These are phyloP conservation scores for Actinemys pallida DNA, from an alignment of 2,113 vertebrate genomes.

Conservation along the genomic window DNA sequence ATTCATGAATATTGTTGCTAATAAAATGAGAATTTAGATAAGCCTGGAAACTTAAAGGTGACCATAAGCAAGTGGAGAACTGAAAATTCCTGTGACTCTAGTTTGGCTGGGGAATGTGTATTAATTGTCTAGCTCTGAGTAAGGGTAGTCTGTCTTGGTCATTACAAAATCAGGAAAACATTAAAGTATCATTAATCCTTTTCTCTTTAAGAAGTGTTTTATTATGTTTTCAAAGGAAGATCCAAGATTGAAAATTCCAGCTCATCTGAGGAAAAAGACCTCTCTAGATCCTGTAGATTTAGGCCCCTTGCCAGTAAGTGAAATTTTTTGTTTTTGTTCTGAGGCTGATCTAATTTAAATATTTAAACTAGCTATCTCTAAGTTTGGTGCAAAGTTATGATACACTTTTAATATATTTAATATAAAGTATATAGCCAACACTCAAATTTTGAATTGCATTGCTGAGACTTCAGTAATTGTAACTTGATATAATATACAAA, in stretches of 20 bases:
- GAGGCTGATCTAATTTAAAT: background rate
- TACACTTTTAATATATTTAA: background rate
- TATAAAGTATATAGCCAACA: background rate
- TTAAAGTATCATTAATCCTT: background rate
- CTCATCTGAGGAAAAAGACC: conserved; percentile 82
- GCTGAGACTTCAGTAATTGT: background rate
- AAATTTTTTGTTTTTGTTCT: background rate
- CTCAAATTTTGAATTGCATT: background rate
- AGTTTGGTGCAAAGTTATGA: background rate
- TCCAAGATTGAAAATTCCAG: conserved; percentile 89
- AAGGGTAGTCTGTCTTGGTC: background rate
- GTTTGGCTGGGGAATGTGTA: background rate
- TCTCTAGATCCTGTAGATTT: conserved; percentile 90
- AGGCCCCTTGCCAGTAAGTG: conserved; percentile 91
- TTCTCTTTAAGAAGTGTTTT: conserved; percentile 34
- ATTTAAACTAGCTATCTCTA: background rate
- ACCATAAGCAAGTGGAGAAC: background rate
- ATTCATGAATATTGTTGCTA: background rate
- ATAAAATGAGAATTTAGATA: background rate
- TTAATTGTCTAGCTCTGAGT: background rate
- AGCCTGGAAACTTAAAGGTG: background rate
- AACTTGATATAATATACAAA: background rate
- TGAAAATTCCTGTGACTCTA: background rate
- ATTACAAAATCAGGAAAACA: background rate
- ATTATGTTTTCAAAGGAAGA: conserved; percentile 86